Conservation (phyloP, 2,113 vertebrate species). For the Mobula hypostoma region DNA sequence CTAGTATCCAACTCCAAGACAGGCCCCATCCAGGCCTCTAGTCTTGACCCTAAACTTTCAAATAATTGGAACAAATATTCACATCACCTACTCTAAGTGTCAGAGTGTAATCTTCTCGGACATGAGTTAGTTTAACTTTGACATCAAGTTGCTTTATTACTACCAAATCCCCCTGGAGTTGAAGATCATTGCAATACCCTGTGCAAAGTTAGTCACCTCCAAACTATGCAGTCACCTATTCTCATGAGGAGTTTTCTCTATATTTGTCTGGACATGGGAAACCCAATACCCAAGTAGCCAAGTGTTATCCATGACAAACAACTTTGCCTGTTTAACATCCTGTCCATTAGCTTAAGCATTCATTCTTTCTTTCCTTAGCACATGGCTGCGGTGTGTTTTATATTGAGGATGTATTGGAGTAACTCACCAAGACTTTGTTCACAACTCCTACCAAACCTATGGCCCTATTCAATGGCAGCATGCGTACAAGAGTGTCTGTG, state of each 20-base stretch:
- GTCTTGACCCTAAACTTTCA: no score
- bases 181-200: neutral
- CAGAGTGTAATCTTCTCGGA: no score
- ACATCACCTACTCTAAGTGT: no score
- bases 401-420: neutral
- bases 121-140: no score
- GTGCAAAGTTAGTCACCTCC: neutral
- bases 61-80: no score
- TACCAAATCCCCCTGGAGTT: no score
- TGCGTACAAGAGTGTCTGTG: neutral
- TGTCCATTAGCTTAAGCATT: neutral
- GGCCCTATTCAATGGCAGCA: neutral
- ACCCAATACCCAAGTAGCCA: neutral
- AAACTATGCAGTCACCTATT: neutral
- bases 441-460: neutral
- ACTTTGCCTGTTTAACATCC: neutral
- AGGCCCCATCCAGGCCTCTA: no score
- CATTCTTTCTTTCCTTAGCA: neutral
- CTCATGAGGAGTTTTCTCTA: neutral
- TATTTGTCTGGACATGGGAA: neutral
- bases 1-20: no score
- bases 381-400: neutral
- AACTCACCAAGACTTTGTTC: neutral
- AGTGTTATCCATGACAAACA: neutral
- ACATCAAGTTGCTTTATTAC: no score